Percentiles rank a stretch among this genome's conserved stretches.
phyloP scores from a whole-genome alignment of 2,113 vertebrate genomes.

The Tricholaema leucomelas region DNA sequence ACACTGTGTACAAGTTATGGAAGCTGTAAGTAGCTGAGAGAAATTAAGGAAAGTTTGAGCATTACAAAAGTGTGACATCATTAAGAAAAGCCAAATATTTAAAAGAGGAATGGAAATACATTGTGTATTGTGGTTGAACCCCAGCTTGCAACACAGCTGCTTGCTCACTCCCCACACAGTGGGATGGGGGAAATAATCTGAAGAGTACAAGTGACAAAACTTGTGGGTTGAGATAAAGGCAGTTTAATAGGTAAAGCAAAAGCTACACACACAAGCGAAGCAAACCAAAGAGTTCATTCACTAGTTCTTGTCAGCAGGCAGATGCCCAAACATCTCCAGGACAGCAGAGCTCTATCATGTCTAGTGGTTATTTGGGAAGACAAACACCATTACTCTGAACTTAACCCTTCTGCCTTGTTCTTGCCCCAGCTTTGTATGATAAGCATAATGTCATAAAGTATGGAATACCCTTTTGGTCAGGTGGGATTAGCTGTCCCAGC shows the following conservation, averaged over 20 bases:
- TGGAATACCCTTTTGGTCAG: background rate
- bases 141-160: background rate
- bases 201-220: background rate
- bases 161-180: accelerated
- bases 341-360: accelerated
- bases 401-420: accelerated
- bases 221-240: background rate
- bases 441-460: accelerated
- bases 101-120: background rate
- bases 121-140: background rate
- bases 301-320: accelerated
- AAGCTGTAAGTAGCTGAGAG: background rate
- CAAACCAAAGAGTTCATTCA: background rate
- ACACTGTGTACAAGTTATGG: background rate
- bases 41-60: background rate
- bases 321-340: background rate
- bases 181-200: accelerated
- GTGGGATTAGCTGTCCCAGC: accelerated
- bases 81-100: background rate
- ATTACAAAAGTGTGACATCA: background rate
- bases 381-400: accelerated
- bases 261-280: accelerated
- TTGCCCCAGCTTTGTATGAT: background rate
- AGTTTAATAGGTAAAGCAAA: background rate
- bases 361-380: accelerated